phyloP scores from a whole-genome alignment of 2,888 invertebrate species.

The Caenorhabditis sp. region DNA sequence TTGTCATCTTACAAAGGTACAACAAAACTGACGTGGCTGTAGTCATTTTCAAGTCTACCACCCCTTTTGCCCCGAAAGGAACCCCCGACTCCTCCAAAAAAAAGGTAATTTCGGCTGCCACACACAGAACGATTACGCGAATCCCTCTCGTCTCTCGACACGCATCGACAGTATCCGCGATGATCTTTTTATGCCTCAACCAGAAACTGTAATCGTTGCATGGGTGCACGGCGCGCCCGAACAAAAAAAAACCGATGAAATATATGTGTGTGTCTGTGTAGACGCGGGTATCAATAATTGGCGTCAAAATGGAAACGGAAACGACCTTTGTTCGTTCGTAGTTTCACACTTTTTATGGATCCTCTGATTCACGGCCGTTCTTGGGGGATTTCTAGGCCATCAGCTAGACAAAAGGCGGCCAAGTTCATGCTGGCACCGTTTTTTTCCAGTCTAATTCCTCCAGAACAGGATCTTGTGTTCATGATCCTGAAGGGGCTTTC shows the following conservation, averaged over 20 bases:
- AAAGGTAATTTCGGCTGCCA: no score
- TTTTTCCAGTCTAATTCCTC: no score
- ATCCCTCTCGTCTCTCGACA: slow-evolving; percentile 41
- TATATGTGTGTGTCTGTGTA: slow-evolving; percentile 7
- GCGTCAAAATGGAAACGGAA: no score
- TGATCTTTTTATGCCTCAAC: background rate
- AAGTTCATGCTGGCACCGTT: no score
- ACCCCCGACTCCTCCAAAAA: no score
- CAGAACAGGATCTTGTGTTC: background rate
- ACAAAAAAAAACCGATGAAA: slow-evolving; percentile 36
- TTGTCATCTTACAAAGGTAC: no score
- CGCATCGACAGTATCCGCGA: slow-evolving; percentile 45
- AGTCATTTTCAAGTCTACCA: slow-evolving; percentile 11
- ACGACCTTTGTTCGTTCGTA: slow-evolving; percentile 43
- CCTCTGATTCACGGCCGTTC: slow-evolving; percentile 5
- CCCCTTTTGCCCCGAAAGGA: no score
- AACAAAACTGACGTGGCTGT: slow-evolving; percentile 34
- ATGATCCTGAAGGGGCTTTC: no score
- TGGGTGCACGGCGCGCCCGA: slow-evolving; percentile 9
- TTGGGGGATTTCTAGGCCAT: slow-evolving; percentile 12
- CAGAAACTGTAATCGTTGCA: slow-evolving; percentile 32
- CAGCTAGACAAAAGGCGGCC: no score
- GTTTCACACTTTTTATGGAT: background rate
- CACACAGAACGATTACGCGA: slow-evolving; percentile 44
- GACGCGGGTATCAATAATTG: slow-evolving; percentile 42